Evolutionary conservation across 1,140 invertebrate genomes (phyloP), one percentile per base, ranked within the genome.

Genomic region (Agraylea sexmaculata): DNA sequence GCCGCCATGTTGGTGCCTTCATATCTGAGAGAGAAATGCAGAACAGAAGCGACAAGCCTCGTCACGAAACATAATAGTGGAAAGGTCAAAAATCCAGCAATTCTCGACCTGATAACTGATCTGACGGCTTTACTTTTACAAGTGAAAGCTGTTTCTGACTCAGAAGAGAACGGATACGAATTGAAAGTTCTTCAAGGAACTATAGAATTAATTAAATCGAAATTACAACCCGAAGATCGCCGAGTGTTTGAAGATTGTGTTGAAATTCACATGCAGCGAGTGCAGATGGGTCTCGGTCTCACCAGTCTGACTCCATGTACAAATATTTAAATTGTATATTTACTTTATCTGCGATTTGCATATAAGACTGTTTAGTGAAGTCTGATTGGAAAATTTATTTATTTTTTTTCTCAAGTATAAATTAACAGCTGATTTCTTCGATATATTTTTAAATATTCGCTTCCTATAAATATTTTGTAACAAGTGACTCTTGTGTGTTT

Each of bases 161-260:
- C 82, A 29, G 85, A 93, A 58, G 76, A 85, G 57, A 91, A 87
- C 64, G 79, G 84, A 3, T 90, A 92, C 64, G 89, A 95, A 60
- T 68, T 93, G 37, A 87, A 90, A 63, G 87, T 94, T 19, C 68
- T 97, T 10, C 83, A 93, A 70, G 89, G 89, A 20, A 90, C 89
- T 17, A 78, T 96, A 60, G 77, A 84, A 51, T 83, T 91, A 54
- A 87, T 95, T 22, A 83, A 85, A 63, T 72, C 75, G 17, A 83
- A 81, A 59, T 56, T 94, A 16, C 76, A 77, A 54, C 74, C 76
- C 7, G 67, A 75, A 29, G 92, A 94, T 65, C 74, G 84, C 45
- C 75, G 75, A 51, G 68, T 80, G 17, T 96, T 95, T 66, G 85
- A 91, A 60, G 88, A 87, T 64, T 78, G 77, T 55, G 79, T 96